A percentile compares a stretch with the other conserved stretches of the same genome.
Evolutionary conservation across 1,140 invertebrate species (phyloP).

Genomic region (Leptinotarsa texana): DNA sequence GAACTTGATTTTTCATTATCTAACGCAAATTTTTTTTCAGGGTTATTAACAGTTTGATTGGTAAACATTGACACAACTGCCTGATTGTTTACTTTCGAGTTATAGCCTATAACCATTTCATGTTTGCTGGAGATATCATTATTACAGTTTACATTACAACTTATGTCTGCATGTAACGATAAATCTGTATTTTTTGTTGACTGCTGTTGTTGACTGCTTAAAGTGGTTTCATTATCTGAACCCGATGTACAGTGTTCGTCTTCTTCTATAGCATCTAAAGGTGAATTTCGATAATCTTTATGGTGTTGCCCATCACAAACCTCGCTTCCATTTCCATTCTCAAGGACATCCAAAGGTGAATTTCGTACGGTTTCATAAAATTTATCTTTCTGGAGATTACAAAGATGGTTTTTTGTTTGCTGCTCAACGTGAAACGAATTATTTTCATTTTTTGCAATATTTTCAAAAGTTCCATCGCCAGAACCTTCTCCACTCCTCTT

Average conservation of each 20-base stretch:
- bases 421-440: too few relatives aligned
- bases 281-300: not conserved
- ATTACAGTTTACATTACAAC: slow-evolving; percentile 12
- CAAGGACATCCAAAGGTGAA: too few relatives aligned
- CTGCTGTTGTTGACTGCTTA: not conserved
- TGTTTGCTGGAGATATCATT: slow-evolving; percentile 18
- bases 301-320: too few relatives aligned
- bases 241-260: not conserved
- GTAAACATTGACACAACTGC: slow-evolving; percentile 8
- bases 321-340: too few relatives aligned
- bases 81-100: not conserved
- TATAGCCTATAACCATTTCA: slow-evolving; percentile 1
- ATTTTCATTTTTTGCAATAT: too few relatives aligned
- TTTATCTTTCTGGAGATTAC: too few relatives aligned
- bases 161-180: not conserved
- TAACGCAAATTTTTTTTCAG: not conserved
- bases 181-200: not conserved
- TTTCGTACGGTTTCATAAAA: too few relatives aligned
- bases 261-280: not conserved
- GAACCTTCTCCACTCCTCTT: too few relatives aligned
- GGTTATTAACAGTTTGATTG: not conserved
- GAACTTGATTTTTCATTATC: not conserved
- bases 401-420: too few relatives aligned
- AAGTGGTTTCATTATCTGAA: not conserved
- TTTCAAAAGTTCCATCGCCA: too few relatives aligned